Percentiles rank a stretch among this genome's conserved stretches.
These are phyloP conservation scores for Harpegnathos saltator DNA, from an alignment of 1,140 invertebrate genomes.

Conservation along the genomic window DNA sequence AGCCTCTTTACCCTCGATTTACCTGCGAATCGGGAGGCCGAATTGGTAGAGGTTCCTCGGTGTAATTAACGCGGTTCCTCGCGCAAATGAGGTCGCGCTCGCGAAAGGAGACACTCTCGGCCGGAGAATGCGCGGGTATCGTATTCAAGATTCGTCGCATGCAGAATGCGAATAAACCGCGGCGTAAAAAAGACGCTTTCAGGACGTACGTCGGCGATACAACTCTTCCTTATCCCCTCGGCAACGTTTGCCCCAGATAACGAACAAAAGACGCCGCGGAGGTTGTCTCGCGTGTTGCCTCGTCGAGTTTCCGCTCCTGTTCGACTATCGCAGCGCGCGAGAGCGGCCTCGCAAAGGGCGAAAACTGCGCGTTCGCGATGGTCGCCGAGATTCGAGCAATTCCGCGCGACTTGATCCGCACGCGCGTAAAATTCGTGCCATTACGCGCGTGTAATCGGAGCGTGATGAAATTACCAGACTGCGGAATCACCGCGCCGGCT, in stretches of 20 bases:
- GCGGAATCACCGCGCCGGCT: constrained; percentile 17
- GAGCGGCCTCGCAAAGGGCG: not conserved
- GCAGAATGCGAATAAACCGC: constrained; percentile 39
- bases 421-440: constrained; percentile 45
- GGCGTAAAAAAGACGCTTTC: constrained; percentile 23
- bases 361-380: not conserved
- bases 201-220: not conserved
- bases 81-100: constrained; percentile 4
- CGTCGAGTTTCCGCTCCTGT: too few species aligned
- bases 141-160: not conserved
- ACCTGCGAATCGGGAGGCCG: not conserved
- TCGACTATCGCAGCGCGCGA: too few species aligned
- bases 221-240: not conserved
- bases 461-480: constrained; percentile 49
- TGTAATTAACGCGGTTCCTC: constrained; percentile 26
- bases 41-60: not conserved
- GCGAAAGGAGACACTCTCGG: constrained; percentile 17
- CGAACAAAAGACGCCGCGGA: constrained; percentile 41
- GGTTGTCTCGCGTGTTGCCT: not conserved
- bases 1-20: not conserved
- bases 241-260: constrained; percentile 53
- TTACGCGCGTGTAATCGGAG: constrained; percentile 32
- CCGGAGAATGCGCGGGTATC: not conserved
- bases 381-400: constrained; percentile 3
- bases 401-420: constrained; percentile 13